Percentiles rank a stretch among this genome's conserved stretches.
Evolutionary conservation across 2,888 invertebrate genomes (phyloP).

Genomic region (Timema cristinae): DNA sequence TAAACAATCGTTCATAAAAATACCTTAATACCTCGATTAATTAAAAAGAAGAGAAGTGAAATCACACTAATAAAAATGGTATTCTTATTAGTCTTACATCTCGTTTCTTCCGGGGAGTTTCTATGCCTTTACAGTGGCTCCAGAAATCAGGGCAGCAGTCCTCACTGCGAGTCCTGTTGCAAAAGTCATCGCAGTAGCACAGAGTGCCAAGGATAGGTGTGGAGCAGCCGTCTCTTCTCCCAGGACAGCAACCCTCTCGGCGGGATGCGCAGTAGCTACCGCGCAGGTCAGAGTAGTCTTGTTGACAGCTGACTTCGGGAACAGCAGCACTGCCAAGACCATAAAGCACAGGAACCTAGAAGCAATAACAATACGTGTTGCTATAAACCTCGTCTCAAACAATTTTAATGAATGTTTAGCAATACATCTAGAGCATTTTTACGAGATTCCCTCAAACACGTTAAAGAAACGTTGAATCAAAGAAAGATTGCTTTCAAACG

Average conservation of each 20-base stretch:
- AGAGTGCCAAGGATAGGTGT: conserved; percentile 75
- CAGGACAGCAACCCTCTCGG: conserved; percentile 60
- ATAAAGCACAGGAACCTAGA: conserved; percentile 1
- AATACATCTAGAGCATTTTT: too few species aligned
- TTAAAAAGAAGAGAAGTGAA: too few species aligned
- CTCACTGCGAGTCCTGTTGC: conserved; percentile 64
- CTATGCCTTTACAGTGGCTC: conserved; percentile 60
- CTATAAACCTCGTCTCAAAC: too few species aligned
- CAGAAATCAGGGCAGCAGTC: conserved; percentile 95
- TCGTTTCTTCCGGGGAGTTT: conserved; percentile 22
- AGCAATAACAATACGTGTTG: too few species aligned
- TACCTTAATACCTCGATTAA: too few species aligned
- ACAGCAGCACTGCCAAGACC: conserved; percentile 12
- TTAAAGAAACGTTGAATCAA: too few species aligned
- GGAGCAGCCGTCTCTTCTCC: conserved; percentile 76
- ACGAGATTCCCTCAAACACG: too few species aligned
- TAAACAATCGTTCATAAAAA: too few species aligned
- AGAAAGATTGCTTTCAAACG: too few species aligned
- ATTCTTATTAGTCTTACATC: too few species aligned
- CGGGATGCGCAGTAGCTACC: conserved; percentile 57
- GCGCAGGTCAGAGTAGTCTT: conserved; percentile 30
- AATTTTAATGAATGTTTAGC: too few species aligned
- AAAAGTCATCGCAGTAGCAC: conserved; percentile 95
- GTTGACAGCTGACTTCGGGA: conserved; percentile 20
- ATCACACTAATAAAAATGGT: too few species aligned